phyloP scores from a whole-genome alignment of 2,113 vertebrate genomes.

The Siniperca knerii region DNA sequence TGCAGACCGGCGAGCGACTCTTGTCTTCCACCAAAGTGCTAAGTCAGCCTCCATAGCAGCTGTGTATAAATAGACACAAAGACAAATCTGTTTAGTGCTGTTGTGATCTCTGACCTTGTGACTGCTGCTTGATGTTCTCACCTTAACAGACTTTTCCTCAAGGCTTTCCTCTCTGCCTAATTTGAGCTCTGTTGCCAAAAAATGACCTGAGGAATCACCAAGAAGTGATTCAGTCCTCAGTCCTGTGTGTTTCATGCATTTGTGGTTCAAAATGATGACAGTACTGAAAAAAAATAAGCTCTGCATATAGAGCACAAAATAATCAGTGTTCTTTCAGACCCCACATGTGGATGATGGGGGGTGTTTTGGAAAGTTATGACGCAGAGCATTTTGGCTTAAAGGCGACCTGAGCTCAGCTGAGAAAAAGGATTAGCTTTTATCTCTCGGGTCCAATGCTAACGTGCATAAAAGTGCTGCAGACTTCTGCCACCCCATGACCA shows the following conservation, averaged over 20 bases:
- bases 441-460: neutral
- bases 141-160: conserved; percentile 13
- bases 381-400: conserved; percentile 31
- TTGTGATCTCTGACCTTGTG: conserved; percentile 58
- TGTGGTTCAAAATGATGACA: conserved; percentile 38
- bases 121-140: conserved; percentile 45
- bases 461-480: neutral
- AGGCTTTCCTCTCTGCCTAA: conserved; percentile 8
- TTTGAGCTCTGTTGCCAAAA: conserved; percentile 16
- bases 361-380: conserved; percentile 28
- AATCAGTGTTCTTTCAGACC: conserved; percentile 35
- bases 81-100: conserved; percentile 53
- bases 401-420: conserved; percentile 35
- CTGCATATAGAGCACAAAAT: conserved; percentile 27
- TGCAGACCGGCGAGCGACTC: conserved; percentile 12
- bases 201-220: neutral
- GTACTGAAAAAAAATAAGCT: neutral
- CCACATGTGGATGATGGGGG: conserved; percentile 13
- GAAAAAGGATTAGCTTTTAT: conserved; percentile 3
- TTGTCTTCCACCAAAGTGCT: conserved; percentile 33
- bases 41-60: conserved; percentile 46
- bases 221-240: neutral
- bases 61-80: conserved; percentile 62
- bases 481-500: conserved; percentile 2
- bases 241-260: neutral